Evolutionary conservation across 2,888 invertebrate genomes (phyloP), one percentile per base, ranked within the genome.

Genomic region (Trileptium ribeirensis): DNA sequence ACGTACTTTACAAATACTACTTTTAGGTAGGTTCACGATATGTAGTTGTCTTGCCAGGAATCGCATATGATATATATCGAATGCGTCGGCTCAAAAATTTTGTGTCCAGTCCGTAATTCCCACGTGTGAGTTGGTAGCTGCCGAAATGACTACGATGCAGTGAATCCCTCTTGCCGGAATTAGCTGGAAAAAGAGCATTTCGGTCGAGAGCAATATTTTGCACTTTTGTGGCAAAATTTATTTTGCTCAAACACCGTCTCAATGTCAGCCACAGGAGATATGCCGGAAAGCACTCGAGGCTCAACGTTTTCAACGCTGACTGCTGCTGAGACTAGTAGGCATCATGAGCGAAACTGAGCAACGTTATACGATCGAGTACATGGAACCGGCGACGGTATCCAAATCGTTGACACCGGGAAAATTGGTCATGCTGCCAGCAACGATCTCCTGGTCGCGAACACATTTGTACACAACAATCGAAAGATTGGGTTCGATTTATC

Each of bases 381-480:
- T 31, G 19, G 31, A 19, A 36, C n/a, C 31, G 37, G 19, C 8
- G 37, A 31, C 19, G n/a, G 74, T 15, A 70, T 8, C 74, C n/a
- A 70, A 15, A 15, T n/a, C 74, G 8, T 70, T 34, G 8, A 8
- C 33, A 36, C 8, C 51, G 8, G 74, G n/a, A 19, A 64, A n/a
- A n/a, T n/a, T 96, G 84, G 97, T 96, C 83, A 97, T 97, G 91
- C n/a, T 93, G 94, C 89, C 99, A 99, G n/a, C 91, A 99, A 99
- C 91, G 99, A 99, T 91, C 92, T 97, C 84, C 92, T 99, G 87
- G 91, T 98, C 87, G 95, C 94, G 87, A 99, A 99, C 91, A 93
- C n/a, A n/a, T n/a, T 99, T 84, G 92, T 99, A 86, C 94, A 94
- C 90, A 93, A 95, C 87, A 93, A 88, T 84, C 89, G 79, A 83